Conservation (phyloP, 2,797 vertebrate species). For the Urocyon cinereoargenteus region DNA sequence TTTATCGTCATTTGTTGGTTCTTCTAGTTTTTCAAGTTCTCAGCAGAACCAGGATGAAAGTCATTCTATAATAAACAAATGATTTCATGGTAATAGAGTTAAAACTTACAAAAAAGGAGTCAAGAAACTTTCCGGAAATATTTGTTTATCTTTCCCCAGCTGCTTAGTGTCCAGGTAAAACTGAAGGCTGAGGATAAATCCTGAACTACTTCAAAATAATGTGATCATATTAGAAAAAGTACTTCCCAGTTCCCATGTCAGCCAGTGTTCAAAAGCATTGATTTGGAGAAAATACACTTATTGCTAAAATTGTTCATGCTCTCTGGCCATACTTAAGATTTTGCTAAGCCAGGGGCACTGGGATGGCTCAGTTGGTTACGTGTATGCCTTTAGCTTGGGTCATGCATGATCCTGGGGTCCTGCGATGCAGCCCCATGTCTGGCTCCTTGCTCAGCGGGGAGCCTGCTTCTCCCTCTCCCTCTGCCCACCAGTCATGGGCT, state of each 20-base stretch:
- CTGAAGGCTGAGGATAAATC: constrained; percentile 31
- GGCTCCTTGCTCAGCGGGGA: too few relatives aligned
- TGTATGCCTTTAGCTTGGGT: too few relatives aligned
- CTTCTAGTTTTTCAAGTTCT: constrained; percentile 66
- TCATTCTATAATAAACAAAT: constrained; percentile 66
- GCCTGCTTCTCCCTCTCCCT: too few relatives aligned
- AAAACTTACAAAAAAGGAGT: constrained; percentile 50
- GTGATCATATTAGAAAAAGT: constrained; percentile 34
- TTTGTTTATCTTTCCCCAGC: constrained; percentile 57
- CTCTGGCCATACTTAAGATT: constrained; percentile 5
- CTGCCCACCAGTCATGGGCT: too few relatives aligned
- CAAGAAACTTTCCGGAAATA: constrained; percentile 49
- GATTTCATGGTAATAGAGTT: constrained; percentile 65
- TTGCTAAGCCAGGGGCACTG: not conserved
- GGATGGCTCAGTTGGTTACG: too few relatives aligned
- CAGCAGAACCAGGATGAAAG: constrained; percentile 54
- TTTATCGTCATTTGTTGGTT: constrained; percentile 39
- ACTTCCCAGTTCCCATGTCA: not conserved
- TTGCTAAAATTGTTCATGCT: constrained; percentile 1
- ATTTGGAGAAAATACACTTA: constrained; percentile 22
- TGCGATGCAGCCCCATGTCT: too few relatives aligned
- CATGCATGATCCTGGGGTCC: too few relatives aligned
- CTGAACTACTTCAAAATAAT: constrained; percentile 50
- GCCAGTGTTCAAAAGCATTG: constrained; percentile 27
- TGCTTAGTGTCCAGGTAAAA: constrained; percentile 48